A percentile compares a stretch with the other conserved stretches of the same genome.
Conservation (phyloP, 2,113 vertebrate species). For the Natator depressus region DNA sequence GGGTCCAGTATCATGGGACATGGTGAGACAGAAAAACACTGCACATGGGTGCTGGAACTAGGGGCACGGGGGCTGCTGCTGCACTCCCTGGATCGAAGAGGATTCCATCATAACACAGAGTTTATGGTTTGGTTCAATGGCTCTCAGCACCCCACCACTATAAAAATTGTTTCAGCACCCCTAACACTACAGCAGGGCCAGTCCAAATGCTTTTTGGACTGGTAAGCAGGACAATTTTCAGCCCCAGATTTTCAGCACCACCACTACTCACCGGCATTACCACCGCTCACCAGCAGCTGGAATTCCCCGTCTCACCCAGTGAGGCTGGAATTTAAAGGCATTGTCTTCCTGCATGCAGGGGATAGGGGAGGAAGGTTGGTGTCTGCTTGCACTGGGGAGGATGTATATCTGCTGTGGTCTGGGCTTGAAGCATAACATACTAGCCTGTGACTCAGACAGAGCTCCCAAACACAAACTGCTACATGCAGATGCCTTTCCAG, state of each 20-base stretch:
- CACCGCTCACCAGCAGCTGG: neutral
- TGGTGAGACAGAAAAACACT: neutral
- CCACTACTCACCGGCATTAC: neutral
- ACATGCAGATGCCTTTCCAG: neutral
- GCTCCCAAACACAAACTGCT: accelerated
- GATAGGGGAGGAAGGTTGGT: neutral
- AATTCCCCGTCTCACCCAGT: neutral
- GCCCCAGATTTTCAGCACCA: neutral
- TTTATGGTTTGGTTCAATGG: too few relatives aligned
- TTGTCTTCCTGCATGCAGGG: neutral
- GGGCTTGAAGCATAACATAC: accelerated
- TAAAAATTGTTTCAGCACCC: too few relatives aligned
- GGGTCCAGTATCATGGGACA: neutral
- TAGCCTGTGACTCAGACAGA: accelerated
- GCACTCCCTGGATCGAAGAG: too few relatives aligned
- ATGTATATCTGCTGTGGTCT: accelerated
- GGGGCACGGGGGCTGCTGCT: too few relatives aligned
- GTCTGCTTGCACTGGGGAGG: neutral
- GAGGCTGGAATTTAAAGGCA: neutral
- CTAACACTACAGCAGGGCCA: neutral
- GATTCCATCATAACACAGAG: too few relatives aligned
- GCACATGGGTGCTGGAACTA: too few relatives aligned
- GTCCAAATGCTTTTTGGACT: neutral
- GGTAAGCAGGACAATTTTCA: neutral
- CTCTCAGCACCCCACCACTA: too few relatives aligned